Base-by-base conservation (phyloP, 2,113 vertebrate species). In the Cavia porcellus region DNA sequence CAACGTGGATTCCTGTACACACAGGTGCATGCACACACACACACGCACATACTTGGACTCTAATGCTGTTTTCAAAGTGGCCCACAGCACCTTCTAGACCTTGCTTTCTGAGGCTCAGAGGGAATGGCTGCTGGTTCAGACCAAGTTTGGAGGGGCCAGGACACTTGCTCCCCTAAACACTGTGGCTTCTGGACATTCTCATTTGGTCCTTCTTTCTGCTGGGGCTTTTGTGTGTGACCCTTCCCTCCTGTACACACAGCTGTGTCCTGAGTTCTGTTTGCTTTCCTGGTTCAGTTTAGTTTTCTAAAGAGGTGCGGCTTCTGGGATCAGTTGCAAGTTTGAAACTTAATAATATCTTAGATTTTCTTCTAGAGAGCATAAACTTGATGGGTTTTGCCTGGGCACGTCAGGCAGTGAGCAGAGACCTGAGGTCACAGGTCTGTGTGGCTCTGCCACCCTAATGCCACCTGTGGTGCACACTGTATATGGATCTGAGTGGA, bases 311-410 rank as follows among this genome's bases (percentile, higher is more conserved):
- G 77, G 86, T 5, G 10, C 77, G 47, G 61, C 82, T 64, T 92
- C 55, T 42, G 64, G 88, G 24, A 45, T 50, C 50, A 28, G 42
- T 81, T 5, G 0, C 94, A 62, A 50, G 81, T 68, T 79, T 87
- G 81, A n/a, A 64, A 74, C 55, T 95, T 96, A 88, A 82, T 95
- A 68, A 95, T 62, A 92, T 66, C 82, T 90, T 90, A 42, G 77
- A 61, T 89, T 95, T 74, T 94, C 92, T 97, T 64, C 89, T 59
- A 1, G 22, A 92, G 82, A 79, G n/a, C 61, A 45, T 32, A 32
- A 64, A 28, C 55, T 38, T 13, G 19, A 13, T 11, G 3, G 38
- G 22, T 68, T 84, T 66, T 84, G 45, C 74, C 59, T 64, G 66
- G 80, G 55, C 32, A 0, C 1, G 13, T 50, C 81, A 62, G 38